Percentiles rank a stretch among this genome's conserved stretches.
These are phyloP conservation scores for Falco cherrug DNA, from an alignment of 2,797 vertebrate species.

Conservation along the genomic window DNA sequence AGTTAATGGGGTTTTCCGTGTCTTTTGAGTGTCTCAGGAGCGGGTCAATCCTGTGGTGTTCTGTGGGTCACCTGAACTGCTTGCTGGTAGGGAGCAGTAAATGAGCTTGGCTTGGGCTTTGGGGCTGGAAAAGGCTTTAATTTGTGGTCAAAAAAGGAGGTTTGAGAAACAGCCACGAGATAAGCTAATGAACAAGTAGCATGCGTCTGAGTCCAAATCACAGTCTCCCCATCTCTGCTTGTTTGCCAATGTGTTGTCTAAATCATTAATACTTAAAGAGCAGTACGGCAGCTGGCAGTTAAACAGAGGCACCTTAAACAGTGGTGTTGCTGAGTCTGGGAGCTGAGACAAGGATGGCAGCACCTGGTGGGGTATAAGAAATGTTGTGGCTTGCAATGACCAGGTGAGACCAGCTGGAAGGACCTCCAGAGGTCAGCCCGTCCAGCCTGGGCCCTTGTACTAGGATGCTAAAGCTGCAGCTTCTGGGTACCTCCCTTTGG, in stretches of 20 bases:
- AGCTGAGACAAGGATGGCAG: neutral
- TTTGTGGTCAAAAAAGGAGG: neutral
- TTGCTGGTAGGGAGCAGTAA: neutral
- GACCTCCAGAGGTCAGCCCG: neutral
- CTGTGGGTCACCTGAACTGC: neutral
- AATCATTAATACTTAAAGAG: constrained; percentile 36
- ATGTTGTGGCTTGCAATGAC: rapidly evolving
- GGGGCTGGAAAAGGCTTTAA: neutral
- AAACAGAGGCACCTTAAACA: neutral
- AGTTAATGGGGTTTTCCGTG: neutral
- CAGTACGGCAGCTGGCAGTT: neutral
- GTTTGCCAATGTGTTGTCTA: neutral
- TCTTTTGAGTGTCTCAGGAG: neutral
- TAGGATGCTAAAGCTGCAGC: neutral
- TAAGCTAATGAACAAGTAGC: neutral
- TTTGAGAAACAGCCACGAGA: neutral
- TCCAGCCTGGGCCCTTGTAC: neutral
- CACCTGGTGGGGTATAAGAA: neutral
- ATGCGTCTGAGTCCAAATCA: neutral
- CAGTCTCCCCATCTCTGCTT: neutral
- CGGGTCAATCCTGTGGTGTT: neutral
- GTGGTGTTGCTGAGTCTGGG: neutral
- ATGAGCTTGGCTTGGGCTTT: neutral
- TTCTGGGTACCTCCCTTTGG: neutral
- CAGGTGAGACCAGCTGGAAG: neutral